Conservation (phyloP, 1,140 invertebrate genomes). For the Zaprionus camerounensis region DNA sequence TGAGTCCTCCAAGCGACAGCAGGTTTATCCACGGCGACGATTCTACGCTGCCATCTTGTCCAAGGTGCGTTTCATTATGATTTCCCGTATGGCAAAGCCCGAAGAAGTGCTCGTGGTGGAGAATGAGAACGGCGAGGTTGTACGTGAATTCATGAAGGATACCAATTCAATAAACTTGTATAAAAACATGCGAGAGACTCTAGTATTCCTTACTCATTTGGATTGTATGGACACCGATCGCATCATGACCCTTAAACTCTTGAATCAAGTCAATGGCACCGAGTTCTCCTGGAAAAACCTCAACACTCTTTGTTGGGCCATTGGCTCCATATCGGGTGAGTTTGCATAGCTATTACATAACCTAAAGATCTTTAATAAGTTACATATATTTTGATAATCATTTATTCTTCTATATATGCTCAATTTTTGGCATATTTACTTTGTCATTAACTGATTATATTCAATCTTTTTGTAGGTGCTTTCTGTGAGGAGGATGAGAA, state of each 20-base stretch:
- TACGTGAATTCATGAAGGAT: slow-evolving; percentile 99
- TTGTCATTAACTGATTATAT: not conserved
- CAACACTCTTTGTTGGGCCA: slow-evolving; percentile 99
- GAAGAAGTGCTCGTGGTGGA: slow-evolving; percentile 99
- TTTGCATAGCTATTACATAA: not conserved
- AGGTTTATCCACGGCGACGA: slow-evolving; percentile 86
- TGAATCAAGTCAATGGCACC: slow-evolving; percentile 99
- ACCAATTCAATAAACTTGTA: slow-evolving; percentile 99
- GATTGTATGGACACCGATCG: slow-evolving; percentile 98
- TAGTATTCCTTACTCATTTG: slow-evolving; percentile 99
- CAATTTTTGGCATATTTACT: not conserved
- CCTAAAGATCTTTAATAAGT: not conserved
- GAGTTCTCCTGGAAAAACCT: slow-evolving; percentile 99
- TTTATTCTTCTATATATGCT: too few relatives aligned
- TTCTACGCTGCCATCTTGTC: slow-evolving; percentile 93
- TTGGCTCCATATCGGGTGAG: slow-evolving; percentile 98
- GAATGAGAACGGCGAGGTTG: slow-evolving; percentile 99
- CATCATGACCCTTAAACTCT: slow-evolving; percentile 99
- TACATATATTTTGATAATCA: too few relatives aligned
- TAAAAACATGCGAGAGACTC: slow-evolving; percentile 99
- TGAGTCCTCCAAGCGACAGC: slow-evolving; percentile 83
- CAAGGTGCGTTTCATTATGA: slow-evolving; percentile 99
- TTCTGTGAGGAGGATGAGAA: slow-evolving; percentile 99
- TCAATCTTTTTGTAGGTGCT: slow-evolving; percentile 54
- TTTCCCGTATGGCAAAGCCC: slow-evolving; percentile 99